Evolutionary conservation across 2,888 invertebrate species (phyloP).

Genomic region (Brachyptera putata): DNA sequence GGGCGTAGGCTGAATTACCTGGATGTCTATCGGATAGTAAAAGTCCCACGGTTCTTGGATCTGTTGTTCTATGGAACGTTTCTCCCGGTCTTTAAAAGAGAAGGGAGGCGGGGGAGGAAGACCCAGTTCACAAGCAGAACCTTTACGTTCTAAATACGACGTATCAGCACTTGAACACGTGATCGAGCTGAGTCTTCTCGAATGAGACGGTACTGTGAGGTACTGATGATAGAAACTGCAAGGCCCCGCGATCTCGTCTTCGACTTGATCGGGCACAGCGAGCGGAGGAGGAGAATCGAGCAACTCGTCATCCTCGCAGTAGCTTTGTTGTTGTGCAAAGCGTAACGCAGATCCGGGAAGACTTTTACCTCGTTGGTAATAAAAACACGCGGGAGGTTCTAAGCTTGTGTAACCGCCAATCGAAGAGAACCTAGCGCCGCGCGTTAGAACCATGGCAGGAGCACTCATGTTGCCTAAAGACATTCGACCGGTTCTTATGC

Average conservation of each 20-base stretch:
- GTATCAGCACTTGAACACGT: conserved; percentile 83
- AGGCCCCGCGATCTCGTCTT: conserved; percentile 29
- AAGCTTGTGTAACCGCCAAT: conserved; percentile 55
- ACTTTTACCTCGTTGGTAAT: conserved; percentile 51
- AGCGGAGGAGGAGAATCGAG: conserved; percentile 40
- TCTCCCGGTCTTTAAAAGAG: conserved; percentile 16
- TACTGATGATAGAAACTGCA: conserved; percentile 25
- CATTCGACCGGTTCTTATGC: conserved; percentile 50
- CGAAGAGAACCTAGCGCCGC: conserved; percentile 50
- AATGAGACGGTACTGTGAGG: conserved; percentile 28
- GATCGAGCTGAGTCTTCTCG: conserved; percentile 69
- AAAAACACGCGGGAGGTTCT: conserved; percentile 26
- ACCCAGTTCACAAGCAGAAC: conserved; percentile 73
- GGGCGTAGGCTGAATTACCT: conserved; percentile 75
- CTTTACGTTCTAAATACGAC: conserved; percentile 76
- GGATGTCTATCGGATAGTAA: conserved; percentile 59
- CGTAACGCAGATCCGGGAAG: conserved; percentile 56
- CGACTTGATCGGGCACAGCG: conserved; percentile 40
- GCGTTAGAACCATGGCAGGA: conserved; percentile 49
- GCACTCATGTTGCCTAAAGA: conserved; percentile 65
- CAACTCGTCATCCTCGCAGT: conserved; percentile 49
- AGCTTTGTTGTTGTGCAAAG: conserved; percentile 46
- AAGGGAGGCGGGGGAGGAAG: conserved; percentile 56
- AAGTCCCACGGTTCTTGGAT: conserved; percentile 49
- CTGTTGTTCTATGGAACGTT: conserved; percentile 18